Percentiles rank a stretch among this genome's conserved stretches.
Conservation (phyloP, 2,113 vertebrate genomes). For the Tychaedon coryphoeus region DNA sequence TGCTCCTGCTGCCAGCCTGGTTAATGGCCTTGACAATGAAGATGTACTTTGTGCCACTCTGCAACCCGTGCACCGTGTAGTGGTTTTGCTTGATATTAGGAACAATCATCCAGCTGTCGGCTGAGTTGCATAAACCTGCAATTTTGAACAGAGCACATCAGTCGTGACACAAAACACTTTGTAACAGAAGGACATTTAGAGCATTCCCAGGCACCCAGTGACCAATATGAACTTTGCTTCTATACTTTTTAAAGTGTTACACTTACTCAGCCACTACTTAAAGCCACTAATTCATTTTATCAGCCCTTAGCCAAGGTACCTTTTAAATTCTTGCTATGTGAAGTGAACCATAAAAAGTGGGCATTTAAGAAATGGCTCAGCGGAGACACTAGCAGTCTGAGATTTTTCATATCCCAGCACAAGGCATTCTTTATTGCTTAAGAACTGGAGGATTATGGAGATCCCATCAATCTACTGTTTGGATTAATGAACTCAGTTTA, state of each 20-base stretch:
- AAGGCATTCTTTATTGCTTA: constrained; percentile 41
- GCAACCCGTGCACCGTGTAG: constrained; percentile 96
- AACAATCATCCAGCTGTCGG: constrained; percentile 99
- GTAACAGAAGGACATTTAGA: background rate
- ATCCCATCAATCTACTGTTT: constrained; percentile 19
- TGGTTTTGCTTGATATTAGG: constrained; percentile 99
- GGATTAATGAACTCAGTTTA: constrained; percentile 20
- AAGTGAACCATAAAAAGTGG: constrained; percentile 17
- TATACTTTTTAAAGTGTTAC: background rate
- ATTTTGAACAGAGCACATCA: constrained; percentile 39
- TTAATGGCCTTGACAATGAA: constrained; percentile 98
- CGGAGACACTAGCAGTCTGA: background rate
- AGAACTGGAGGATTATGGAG: background rate
- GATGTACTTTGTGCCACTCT: constrained; percentile 97
- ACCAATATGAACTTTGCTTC: background rate
- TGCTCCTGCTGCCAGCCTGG: constrained; percentile 94
- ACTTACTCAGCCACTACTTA: background rate
- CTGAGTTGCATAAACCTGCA: constrained; percentile 96
- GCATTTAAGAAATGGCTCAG: background rate
- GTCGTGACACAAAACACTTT: background rate
- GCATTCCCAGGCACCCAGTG: background rate
- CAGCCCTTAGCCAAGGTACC: background rate
- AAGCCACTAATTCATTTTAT: background rate
- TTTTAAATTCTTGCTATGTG: background rate
- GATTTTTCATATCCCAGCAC: constrained; percentile 1